These are phyloP conservation scores for Adelphocoris suturalis DNA, from an alignment of 2,888 invertebrate genomes.

Conservation along the genomic window DNA sequence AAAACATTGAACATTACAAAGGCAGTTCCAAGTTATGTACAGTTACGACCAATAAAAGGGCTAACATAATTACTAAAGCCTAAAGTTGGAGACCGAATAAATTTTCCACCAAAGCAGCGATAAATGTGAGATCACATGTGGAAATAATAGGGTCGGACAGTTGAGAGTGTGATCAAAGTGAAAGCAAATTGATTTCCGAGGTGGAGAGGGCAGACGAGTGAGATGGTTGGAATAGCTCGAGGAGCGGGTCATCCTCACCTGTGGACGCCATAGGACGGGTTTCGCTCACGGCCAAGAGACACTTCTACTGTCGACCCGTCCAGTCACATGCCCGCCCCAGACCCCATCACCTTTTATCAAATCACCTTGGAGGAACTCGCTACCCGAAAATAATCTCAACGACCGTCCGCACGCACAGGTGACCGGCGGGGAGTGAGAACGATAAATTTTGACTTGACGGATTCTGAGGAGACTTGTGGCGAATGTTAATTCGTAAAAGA, in stretches of 20 bases:
- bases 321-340: neutral
- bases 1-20: too few relatives aligned
- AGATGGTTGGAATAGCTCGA: slow-evolving; percentile 37
- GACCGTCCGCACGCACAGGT: neutral
- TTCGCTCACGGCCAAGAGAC: slow-evolving; percentile 39
- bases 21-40: neutral
- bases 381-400: neutral
- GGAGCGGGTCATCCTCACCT: slow-evolving; percentile 55
- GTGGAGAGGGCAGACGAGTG: slow-evolving; percentile 14
- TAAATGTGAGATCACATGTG: neutral
- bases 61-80: neutral
- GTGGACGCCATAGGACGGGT: slow-evolving; percentile 41
- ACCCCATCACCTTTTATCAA: slow-evolving; percentile 19
- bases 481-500: neutral
- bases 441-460: neutral
- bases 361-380: neutral
- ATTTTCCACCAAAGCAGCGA: neutral
- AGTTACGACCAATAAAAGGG: neutral
- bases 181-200: slow-evolving; percentile 38
- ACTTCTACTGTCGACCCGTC: slow-evolving; percentile 20
- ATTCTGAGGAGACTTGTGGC: neutral
- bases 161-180: slow-evolving; percentile 42
- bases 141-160: neutral
- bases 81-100: neutral
- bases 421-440: neutral